Evolutionary conservation across 1,140 invertebrate species (phyloP).

Genomic region (Acromyrmex heyeri): DNA sequence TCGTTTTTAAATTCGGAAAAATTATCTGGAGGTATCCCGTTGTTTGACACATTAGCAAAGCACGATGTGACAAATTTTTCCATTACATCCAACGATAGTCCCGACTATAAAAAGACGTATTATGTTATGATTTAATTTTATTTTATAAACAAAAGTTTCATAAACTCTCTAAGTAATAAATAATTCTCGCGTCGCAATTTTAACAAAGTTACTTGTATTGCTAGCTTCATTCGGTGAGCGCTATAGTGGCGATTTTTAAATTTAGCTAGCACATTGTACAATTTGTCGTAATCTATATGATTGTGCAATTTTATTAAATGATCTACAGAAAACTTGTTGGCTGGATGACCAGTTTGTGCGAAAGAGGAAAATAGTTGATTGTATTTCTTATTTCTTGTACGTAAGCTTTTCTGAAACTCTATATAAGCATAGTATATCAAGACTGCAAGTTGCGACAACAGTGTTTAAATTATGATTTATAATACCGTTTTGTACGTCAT

Average conservation of each 20-base stretch:
- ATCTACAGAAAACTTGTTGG: conserved; percentile 94
- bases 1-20: conserved; percentile 86
- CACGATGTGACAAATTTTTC: conserved; percentile 89
- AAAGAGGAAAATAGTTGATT: conserved; percentile 92
- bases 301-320: conserved; percentile 92
- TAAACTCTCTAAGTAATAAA: background rate
- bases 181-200: background rate
- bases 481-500: conserved; percentile 95
- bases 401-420: conserved; percentile 91
- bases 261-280: conserved; percentile 90
- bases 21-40: conserved; percentile 88
- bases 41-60: conserved; percentile 90
- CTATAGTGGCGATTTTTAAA: conserved; percentile 95
- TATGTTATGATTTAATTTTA: background rate
- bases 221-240: conserved; percentile 95
- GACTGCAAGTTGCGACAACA: background rate
- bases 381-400: conserved; percentile 89
- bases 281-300: conserved; percentile 89
- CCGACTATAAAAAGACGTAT: conserved; percentile 87
- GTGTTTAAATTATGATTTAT: conserved; percentile 19
- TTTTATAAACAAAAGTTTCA: background rate
- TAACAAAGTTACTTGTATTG: conserved; percentile 88
- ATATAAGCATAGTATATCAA: conserved; percentile 23
- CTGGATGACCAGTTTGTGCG: conserved; percentile 90
- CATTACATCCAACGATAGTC: conserved; percentile 92